These are phyloP conservation scores for Euplagia quadripunctaria DNA, from an alignment of 2,888 invertebrate genomes.

Conservation along the genomic window DNA sequence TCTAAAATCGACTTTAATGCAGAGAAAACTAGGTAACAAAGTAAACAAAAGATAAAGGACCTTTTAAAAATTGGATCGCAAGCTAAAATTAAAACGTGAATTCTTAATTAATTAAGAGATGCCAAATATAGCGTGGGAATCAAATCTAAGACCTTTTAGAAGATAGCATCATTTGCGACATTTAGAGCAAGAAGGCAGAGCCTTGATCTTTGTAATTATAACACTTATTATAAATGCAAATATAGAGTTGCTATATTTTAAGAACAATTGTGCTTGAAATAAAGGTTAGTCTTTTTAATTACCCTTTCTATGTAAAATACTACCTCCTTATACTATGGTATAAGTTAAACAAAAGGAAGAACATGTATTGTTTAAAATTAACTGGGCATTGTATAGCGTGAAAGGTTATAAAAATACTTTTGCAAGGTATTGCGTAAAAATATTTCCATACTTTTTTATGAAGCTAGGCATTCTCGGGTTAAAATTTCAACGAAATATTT, in stretches of 20 bases:
- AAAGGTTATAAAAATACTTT: slow-evolving; percentile 2
- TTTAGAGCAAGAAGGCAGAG: background rate
- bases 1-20: no score
- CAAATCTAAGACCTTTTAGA: background rate
- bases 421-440: background rate
- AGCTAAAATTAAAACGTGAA: background rate
- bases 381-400: slow-evolving; percentile 2
- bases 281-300: background rate
- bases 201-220: slow-evolving; percentile 1
- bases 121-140: background rate
- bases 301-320: slow-evolving; percentile 12
- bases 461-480: background rate
- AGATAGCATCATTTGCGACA: background rate
- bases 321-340: slow-evolving; percentile 7
- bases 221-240: background rate
- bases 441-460: background rate
- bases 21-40: background rate
- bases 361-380: slow-evolving; percentile 12
- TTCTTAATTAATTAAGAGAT: background rate
- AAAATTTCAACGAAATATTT: no score
- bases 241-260: slow-evolving; percentile 4
- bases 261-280: slow-evolving; percentile 1
- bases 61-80: background rate
- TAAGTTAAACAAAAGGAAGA: slow-evolving; percentile 11
- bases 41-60: background rate